Percentiles rank a stretch among this genome's conserved stretches.
phyloP scores from a whole-genome alignment of 2,113 vertebrate species.

The Nothoprocta pentlandii region DNA sequence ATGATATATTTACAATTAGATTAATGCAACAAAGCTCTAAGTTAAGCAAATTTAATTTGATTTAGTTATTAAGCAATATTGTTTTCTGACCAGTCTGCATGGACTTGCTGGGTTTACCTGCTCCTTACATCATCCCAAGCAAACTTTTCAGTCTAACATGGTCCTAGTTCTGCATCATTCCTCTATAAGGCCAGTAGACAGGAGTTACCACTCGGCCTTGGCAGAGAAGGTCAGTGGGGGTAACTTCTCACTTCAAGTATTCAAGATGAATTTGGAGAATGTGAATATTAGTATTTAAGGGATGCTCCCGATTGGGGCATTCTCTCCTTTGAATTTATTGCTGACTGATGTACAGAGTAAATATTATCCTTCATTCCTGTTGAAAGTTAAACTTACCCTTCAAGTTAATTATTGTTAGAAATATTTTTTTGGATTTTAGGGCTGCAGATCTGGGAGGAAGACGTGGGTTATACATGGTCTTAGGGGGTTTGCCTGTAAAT shows the following conservation, averaged over 20 bases:
- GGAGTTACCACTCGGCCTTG: not conserved
- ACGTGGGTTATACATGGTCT: not conserved
- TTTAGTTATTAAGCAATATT: not conserved
- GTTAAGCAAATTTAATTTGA: not conserved
- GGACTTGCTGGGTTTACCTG: not conserved
- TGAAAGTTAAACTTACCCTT: not conserved
- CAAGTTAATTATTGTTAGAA: not conserved
- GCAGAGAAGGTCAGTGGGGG: not conserved
- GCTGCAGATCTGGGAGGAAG: not conserved
- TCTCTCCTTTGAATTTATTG: not conserved
- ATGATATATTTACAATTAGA: not conserved
- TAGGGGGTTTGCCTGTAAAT: not conserved
- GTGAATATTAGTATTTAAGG: not conserved
- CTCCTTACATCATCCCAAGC: not conserved
- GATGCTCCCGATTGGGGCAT: not conserved
- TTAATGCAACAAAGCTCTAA: not conserved
- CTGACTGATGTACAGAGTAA: not conserved
- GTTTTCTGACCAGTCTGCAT: not conserved
- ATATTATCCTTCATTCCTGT: not conserved
- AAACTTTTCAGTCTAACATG: not conserved
- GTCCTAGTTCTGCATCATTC: not conserved
- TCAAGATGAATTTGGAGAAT: not conserved
- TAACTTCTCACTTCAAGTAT: not conserved
- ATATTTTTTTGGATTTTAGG: not conserved
- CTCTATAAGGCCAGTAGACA: not conserved